phyloP scores from a whole-genome alignment of 2,797 vertebrate species.

The Darevskia nairensis region DNA sequence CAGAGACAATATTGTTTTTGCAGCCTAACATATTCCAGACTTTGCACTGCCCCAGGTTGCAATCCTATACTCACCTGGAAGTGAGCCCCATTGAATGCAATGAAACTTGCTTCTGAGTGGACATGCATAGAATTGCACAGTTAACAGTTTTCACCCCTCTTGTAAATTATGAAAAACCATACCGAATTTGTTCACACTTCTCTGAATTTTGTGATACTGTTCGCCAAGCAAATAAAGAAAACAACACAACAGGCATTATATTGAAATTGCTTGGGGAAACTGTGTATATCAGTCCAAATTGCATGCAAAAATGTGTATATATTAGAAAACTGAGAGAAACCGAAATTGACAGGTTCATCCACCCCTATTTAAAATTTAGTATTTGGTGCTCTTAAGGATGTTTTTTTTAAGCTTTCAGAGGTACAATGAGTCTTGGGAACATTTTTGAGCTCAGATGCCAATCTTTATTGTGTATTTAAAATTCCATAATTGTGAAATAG shows the following conservation, averaged over 20 bases:
- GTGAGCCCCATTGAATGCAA: background rate
- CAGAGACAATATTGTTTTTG: slow-evolving; percentile 27
- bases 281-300: too few species aligned
- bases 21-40: slow-evolving; percentile 40
- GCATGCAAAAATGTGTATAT: too few species aligned
- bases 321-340: too few species aligned
- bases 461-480: slow-evolving; percentile 37
- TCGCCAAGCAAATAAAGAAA: too few species aligned
- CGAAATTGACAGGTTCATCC: background rate
- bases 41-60: background rate
- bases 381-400: too few species aligned
- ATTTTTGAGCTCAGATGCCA: slow-evolving; percentile 33
- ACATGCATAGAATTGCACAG: background rate
- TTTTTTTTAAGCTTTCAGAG: slow-evolving; percentile 5
- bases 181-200: background rate
- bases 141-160: background rate
- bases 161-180: too few species aligned
- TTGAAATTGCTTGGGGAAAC: too few species aligned
- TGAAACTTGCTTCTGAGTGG: background rate
- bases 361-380: background rate
- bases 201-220: too few species aligned
- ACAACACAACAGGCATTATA: too few species aligned
- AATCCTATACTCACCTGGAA: background rate
- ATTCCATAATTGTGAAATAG: slow-evolving; percentile 5
- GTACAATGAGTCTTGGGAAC: slow-evolving; percentile 35